Evolutionary conservation across 2,797 vertebrate species (phyloP).

Genomic region (Arctocebus calabarensis): DNA sequence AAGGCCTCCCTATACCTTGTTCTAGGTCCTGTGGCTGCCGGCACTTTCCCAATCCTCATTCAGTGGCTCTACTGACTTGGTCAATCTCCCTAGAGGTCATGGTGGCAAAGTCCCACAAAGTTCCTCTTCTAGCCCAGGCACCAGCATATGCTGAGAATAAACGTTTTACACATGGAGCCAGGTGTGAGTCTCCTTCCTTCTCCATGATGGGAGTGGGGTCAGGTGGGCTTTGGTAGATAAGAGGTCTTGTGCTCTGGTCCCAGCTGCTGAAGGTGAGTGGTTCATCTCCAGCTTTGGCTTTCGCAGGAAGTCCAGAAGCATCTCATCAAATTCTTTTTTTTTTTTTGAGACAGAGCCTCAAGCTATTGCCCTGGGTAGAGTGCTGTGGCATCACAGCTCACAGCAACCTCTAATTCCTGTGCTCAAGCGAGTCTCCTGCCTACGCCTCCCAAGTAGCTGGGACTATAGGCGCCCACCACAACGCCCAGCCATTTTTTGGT

Average conservation of each 20-base stretch:
- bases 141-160: conserved; percentile 67
- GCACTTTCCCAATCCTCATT: background rate
- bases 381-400: no score
- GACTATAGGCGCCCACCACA: no score
- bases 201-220: background rate
- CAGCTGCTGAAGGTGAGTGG: background rate
- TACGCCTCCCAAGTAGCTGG: no score
- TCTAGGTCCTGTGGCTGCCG: background rate
- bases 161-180: conserved; percentile 21
- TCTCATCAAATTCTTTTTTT: background rate
- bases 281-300: background rate
- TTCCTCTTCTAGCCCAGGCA: background rate
- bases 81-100: background rate
- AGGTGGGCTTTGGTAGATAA: background rate
- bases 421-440: no score
- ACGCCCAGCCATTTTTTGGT: no score
- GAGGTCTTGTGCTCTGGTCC: background rate
- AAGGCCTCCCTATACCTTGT: background rate
- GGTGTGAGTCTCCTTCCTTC: conserved; percentile 20
- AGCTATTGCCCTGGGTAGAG: no score
- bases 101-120: conserved; percentile 12
- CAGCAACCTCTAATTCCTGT: no score
- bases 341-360: no score
- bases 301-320: background rate
- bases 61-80: conserved; percentile 47